Evolutionary conservation across 1,140 invertebrate genomes (phyloP).

Genomic region (Zaprionus davidi): DNA sequence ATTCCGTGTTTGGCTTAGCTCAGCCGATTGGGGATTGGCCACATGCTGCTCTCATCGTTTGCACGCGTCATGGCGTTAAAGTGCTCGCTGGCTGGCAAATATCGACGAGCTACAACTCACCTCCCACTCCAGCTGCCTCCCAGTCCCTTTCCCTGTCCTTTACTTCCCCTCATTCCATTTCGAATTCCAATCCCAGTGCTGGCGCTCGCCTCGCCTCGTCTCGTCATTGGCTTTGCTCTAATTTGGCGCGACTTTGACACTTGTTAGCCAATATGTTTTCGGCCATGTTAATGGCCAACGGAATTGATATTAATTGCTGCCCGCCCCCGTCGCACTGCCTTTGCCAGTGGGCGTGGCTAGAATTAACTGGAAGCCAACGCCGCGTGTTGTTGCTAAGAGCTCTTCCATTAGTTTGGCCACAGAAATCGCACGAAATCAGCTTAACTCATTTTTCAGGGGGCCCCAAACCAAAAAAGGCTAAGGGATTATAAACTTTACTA

Average conservation of each 20-base stretch:
- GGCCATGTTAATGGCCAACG: slow-evolving; percentile 74
- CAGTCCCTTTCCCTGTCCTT: not conserved
- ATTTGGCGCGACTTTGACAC: slow-evolving; percentile 81
- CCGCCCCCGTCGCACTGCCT: slow-evolving; percentile 21
- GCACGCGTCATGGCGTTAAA: slow-evolving; percentile 52
- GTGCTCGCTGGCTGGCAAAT: slow-evolving; percentile 38
- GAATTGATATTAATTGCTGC: slow-evolving; percentile 80
- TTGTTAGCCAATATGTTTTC: slow-evolving; percentile 81
- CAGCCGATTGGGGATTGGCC: slow-evolving; percentile 58
- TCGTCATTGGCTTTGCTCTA: slow-evolving; percentile 71
- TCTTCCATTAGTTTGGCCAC: slow-evolving; percentile 44
- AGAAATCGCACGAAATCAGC: slow-evolving; percentile 65
- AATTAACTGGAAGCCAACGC: not conserved
- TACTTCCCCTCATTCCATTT: slow-evolving; percentile 12
- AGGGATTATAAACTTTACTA: slow-evolving; percentile 33
- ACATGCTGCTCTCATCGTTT: slow-evolving; percentile 70
- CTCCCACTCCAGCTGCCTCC: not conserved
- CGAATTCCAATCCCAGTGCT: slow-evolving; percentile 53
- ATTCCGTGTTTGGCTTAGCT: slow-evolving; percentile 45
- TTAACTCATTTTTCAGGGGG: slow-evolving; percentile 62
- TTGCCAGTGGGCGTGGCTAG: slow-evolving; percentile 45
- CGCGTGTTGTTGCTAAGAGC: slow-evolving; percentile 33
- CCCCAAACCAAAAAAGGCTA: slow-evolving; percentile 24
- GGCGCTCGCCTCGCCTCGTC: slow-evolving; percentile 12
- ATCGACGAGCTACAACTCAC: slow-evolving; percentile 10